A percentile compares a stretch with the other conserved stretches of the same genome.
Evolutionary conservation across 1,140 invertebrate species (phyloP).

Genomic region (Sycophaga agraensis): DNA sequence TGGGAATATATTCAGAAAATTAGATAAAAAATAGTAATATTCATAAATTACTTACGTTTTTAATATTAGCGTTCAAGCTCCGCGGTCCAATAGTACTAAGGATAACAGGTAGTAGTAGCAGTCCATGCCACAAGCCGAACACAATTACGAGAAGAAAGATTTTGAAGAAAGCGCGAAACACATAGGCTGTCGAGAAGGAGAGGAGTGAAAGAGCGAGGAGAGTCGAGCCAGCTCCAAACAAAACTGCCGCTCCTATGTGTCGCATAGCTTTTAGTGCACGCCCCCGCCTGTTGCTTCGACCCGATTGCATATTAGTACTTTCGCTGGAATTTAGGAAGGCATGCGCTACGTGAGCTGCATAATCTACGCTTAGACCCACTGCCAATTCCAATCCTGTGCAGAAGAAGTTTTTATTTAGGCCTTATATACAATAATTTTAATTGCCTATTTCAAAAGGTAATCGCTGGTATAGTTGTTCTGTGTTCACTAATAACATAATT

Average conservation of each 20-base stretch:
- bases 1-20: not conserved
- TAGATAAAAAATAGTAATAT: not conserved
- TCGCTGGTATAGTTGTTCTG: too few species aligned
- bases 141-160: constrained; percentile 76
- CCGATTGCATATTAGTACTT: constrained; percentile 42
- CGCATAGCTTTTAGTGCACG: constrained; percentile 70
- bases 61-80: constrained; percentile 35
- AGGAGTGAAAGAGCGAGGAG: constrained; percentile 75
- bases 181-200: constrained; percentile 73
- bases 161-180: constrained; percentile 80
- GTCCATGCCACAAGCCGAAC: constrained; percentile 77
- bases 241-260: constrained; percentile 77
- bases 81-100: constrained; percentile 71
- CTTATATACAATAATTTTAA: too few species aligned
- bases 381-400: constrained; percentile 69
- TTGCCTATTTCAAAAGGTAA: too few species aligned
- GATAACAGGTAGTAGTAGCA: constrained; percentile 73
- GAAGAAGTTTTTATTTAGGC: too few species aligned
- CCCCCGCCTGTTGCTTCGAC: constrained; percentile 57
- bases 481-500: not conserved
- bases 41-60: constrained; percentile 24
- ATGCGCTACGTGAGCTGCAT: constrained; percentile 86
- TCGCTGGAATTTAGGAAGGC: constrained; percentile 66
- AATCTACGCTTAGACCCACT: constrained; percentile 87
- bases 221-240: constrained; percentile 79